These are phyloP conservation scores for Globodera ellingtonae DNA, from an alignment of 1,140 invertebrate genomes.

Conservation along the genomic window DNA sequence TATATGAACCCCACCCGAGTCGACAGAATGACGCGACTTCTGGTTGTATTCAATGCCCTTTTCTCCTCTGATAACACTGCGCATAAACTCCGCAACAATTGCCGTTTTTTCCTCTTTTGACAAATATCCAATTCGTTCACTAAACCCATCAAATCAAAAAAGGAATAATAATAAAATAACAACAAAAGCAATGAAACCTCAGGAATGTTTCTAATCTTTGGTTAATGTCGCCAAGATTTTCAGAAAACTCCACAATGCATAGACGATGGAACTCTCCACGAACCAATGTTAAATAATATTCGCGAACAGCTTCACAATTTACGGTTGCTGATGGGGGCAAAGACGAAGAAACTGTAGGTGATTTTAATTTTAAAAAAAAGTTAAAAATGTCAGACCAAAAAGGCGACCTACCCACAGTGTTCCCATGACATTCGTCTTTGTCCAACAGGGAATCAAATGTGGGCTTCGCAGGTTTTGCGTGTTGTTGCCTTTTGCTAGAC, in stretches of 20 bases:
- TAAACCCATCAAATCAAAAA: slow-evolving; percentile 15
- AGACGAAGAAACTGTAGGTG: neutral
- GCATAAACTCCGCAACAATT: slow-evolving; percentile 30
- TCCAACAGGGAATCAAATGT: neutral
- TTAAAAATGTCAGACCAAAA: neutral
- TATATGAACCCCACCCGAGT: neutral
- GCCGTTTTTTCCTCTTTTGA: slow-evolving; percentile 14
- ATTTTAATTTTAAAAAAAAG: too few species aligned
- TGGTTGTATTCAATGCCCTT: neutral
- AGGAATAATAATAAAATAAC: neutral
- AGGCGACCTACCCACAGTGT: neutral
- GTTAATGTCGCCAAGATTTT: slow-evolving; percentile 32
- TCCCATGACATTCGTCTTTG: neutral
- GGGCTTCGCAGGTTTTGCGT: neutral
- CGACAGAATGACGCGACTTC: neutral
- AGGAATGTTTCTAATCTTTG: slow-evolving; percentile 31
- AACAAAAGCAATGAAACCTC: slow-evolving; percentile 1
- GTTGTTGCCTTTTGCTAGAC: neutral
- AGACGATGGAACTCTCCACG: slow-evolving; percentile 40
- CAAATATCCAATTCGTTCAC: slow-evolving; percentile 35
- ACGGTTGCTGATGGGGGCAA: neutral
- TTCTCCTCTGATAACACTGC: neutral
- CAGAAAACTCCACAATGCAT: slow-evolving; percentile 36
- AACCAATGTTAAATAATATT: slow-evolving; percentile 43
- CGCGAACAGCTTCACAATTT: slow-evolving; percentile 19